phyloP scores from a whole-genome alignment of 1,140 invertebrate genomes.

The Sarcophaga bullata region DNA sequence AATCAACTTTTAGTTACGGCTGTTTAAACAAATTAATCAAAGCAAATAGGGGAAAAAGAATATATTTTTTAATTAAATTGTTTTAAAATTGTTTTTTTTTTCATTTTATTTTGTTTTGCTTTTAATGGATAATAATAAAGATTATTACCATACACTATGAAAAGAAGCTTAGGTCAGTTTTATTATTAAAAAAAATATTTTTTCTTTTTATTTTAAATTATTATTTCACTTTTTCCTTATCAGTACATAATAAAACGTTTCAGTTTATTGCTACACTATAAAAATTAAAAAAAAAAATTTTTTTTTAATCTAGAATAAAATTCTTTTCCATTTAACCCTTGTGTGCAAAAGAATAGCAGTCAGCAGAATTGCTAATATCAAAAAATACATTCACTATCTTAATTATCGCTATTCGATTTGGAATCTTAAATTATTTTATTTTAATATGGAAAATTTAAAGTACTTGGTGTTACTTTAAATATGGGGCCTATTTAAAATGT shows the following conservation, averaged over 20 bases:
- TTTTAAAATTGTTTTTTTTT: background rate
- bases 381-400: too few relatives aligned
- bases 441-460: too few relatives aligned
- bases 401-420: too few relatives aligned
- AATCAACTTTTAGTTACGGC: background rate
- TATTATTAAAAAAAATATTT: background rate
- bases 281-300: too few relatives aligned
- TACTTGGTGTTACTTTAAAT: too few relatives aligned
- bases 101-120: background rate
- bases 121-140: background rate
- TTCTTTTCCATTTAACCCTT: too few relatives aligned
- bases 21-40: conserved; percentile 7
- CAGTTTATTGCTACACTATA: too few relatives aligned
- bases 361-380: too few relatives aligned
- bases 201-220: background rate
- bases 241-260: background rate
- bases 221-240: background rate
- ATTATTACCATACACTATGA: background rate
- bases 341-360: too few relatives aligned
- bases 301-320: too few relatives aligned
- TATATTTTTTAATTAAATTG: background rate
- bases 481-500: too few relatives aligned
- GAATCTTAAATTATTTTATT: too few relatives aligned
- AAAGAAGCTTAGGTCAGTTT: conserved; percentile 13
- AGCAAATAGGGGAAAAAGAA: background rate